A percentile compares a stretch with the other conserved stretches of the same genome.
These are phyloP conservation scores for Pachypanchax playfairii DNA, from an alignment of 2,113 vertebrate genomes.

Conservation along the genomic window DNA sequence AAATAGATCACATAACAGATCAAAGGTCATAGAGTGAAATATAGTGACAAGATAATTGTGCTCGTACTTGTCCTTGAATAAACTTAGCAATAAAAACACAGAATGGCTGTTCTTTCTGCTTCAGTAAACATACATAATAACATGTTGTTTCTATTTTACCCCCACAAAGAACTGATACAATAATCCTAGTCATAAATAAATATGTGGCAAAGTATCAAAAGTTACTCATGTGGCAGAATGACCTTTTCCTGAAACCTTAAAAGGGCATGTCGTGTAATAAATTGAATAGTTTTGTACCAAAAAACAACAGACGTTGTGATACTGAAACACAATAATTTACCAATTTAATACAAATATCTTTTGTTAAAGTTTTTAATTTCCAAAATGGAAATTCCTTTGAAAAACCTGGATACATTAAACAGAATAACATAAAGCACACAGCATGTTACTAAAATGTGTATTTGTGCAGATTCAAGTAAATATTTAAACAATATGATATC, in stretches of 20 bases:
- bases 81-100: conserved; percentile 37
- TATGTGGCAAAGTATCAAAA: background rate
- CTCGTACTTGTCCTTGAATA: conserved; percentile 36
- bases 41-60: conserved; percentile 33
- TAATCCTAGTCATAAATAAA: background rate
- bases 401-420: no score
- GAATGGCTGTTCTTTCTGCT: conserved; percentile 15
- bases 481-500: no score
- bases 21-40: conserved; percentile 59
- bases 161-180: background rate
- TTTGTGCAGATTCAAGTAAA: no score
- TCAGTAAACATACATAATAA: conserved; percentile 26
- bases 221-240: no score
- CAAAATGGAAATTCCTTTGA: no score
- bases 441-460: no score
- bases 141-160: background rate
- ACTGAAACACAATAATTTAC: background rate
- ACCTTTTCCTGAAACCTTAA: background rate
- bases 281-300: no score
- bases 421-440: no score
- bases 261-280: no score
- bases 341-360: background rate
- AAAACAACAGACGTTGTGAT: no score
- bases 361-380: no score
- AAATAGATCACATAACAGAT: conserved; percentile 49